These are phyloP conservation scores for Schizopygopsis malacanthus DNA, from an alignment of 2,797 vertebrate species.

Conservation along the genomic window DNA sequence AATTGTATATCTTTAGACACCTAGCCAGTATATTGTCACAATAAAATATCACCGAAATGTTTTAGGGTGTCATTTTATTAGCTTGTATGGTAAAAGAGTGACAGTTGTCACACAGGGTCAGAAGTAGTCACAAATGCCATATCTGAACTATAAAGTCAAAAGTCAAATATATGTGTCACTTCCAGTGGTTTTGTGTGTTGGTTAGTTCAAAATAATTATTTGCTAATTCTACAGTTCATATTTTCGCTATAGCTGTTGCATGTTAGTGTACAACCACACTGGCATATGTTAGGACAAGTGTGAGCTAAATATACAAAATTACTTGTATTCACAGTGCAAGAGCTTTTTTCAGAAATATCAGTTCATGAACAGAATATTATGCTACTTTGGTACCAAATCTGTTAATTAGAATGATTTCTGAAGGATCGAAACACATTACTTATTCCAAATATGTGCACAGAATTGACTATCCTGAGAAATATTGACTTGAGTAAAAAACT, in stretches of 20 bases:
- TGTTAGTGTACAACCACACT: background rate
- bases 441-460: background rate
- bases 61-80: background rate
- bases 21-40: constrained; percentile 7
- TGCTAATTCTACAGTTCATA: background rate
- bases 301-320: too few species aligned
- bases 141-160: background rate
- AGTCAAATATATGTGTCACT: background rate
- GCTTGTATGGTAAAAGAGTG: background rate
- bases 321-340: background rate
- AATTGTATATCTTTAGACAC: background rate
- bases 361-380: background rate
- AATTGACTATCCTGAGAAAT: background rate
- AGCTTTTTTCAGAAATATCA: background rate
- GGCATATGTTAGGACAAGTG: background rate
- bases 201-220: background rate
- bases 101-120: background rate
- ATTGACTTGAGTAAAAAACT: background rate
- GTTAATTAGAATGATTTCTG: background rate
- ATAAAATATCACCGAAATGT: background rate
- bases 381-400: background rate
- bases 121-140: background rate
- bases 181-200: background rate
- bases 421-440: background rate
- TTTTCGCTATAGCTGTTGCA: background rate